phyloP scores from a whole-genome alignment of 2,797 vertebrate genomes.

The Acrocephalus scirpaceus region DNA sequence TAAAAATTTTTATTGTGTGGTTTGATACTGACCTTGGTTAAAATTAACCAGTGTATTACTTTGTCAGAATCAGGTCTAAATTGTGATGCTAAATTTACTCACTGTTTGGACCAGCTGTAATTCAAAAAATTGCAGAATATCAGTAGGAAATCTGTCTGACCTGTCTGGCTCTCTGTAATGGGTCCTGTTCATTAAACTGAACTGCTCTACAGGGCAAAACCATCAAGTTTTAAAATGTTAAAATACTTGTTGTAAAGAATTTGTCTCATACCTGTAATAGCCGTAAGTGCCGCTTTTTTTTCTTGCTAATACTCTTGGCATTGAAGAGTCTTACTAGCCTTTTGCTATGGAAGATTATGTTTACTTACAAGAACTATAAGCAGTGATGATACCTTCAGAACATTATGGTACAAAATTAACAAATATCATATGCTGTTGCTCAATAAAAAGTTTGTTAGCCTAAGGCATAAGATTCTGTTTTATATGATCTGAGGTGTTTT shows the following conservation, averaged over 20 bases:
- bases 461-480: conserved; percentile 59
- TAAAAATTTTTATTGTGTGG: conserved; percentile 57
- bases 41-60: conserved; percentile 49
- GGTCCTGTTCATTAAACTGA: conserved; percentile 54
- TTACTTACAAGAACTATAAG: conserved; percentile 65
- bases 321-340: conserved; percentile 60
- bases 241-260: conserved; percentile 55
- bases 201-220: conserved; percentile 58
- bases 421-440: conserved; percentile 57
- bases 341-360: conserved; percentile 69
- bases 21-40: conserved; percentile 44
- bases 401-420: conserved; percentile 62
- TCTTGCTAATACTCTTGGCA: conserved; percentile 68
- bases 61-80: conserved; percentile 29
- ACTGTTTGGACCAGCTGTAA: conserved; percentile 54
- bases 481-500: conserved; percentile 46
- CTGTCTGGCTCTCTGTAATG: conserved; percentile 15
- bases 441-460: conserved; percentile 64
- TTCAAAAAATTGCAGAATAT: conserved; percentile 51
- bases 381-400: conserved; percentile 67
- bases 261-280: conserved; percentile 60
- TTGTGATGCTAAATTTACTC: conserved; percentile 55
- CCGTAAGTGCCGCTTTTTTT: conserved; percentile 72
- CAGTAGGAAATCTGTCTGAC: conserved; percentile 34
- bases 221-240: conserved; percentile 58